Evolutionary conservation across 2,113 vertebrate genomes (phyloP), one percentile per base, ranked within the genome.

Genomic region (Marmota monax): DNA sequence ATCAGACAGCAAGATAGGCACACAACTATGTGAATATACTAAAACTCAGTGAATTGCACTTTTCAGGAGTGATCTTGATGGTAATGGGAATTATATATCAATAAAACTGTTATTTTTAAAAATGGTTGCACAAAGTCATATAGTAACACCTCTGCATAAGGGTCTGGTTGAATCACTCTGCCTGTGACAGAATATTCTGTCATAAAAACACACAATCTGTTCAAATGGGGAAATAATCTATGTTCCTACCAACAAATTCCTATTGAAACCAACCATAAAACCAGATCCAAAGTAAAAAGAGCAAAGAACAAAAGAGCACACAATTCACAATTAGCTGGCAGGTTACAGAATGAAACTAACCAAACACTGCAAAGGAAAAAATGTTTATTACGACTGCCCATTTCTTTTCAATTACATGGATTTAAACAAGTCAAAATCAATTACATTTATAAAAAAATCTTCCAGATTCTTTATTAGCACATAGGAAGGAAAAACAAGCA

Each of bases 391-490:
- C 45, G 79, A 96, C 88, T 90, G 94, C 86, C 95, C 29, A 67
- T 48, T 89, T 92, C 82, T 84, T 65, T 95, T 72, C 76, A 72
- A 93, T 87, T 94, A 77, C 7, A 85, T 45, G 58, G 25, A 97
- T 78, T 88, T 96, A 94, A 97, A 92, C 90, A 96, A 58, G 34
- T 92, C 94, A 74, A 95, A 96, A 88, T 79, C 82, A 92, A 83
- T 93, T 92, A 72, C 37, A 84, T 84, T 76, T 56, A 37, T 9
- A 29, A 97, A 92, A 94, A 97, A 96, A 96, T 76, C 74, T 93
- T 80, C 82, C 97, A 97, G 91, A 74, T 97, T 95, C 79, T 89
- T 95, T 96, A 94, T 95, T 94, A 95, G 78, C 85, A 88, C 58
- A 96, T 91, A 92, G 73, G 42, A 69, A 97, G 74, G 82, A 58